Base-by-base conservation (phyloP, 2,797 vertebrate species). In the Cyprinella venusta region DNA sequence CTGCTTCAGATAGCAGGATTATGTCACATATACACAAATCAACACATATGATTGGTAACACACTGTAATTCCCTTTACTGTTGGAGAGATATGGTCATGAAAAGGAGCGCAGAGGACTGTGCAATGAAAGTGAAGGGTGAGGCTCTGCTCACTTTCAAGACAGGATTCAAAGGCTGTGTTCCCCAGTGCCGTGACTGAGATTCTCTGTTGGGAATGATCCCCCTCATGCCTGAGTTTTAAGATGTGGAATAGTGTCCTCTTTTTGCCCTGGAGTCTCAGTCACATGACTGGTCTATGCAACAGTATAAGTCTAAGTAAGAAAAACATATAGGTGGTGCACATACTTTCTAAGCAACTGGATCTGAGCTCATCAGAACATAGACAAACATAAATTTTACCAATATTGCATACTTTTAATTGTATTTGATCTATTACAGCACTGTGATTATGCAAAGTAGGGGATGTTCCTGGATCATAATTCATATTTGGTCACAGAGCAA, bases 141-240 rank as follows among this genome's bases (percentile, higher is more conserved):
- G 42, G 56, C 36, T 84, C 40, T 3, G 12, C 56, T 72, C 45
- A 13, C 52, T 79, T 83, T 78, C 42, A 84, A 84, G 59, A 42
- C 42, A 52, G 6, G 61, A 79, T 80, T 80, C 50, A 79, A 84
- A 79, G 76, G 42, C 61, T 2, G 59, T 83, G 50, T 83, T 78
- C 50, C 45, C 63, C 63, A 56, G 45, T 79, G 59, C 76, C 18
- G 13, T 40, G 64, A 67, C 45, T 56, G 15, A 56, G 78, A 69
- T 24, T 24, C 67, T 61, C 54, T 33, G 4, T 15, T 45, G 61
- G 56, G 42, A 64, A 77, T 40, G 50, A 8, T 52, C 56, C 38
- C 24, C n/a, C 36, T 79, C 64, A 33, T 64, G 36, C 38, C 40
- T 6, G 24, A 59, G 45, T 19, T 21, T 72, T 54, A 16, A 65